Evolutionary conservation across 2,888 invertebrate species (phyloP).

Genomic region (Idaea aversata): DNA sequence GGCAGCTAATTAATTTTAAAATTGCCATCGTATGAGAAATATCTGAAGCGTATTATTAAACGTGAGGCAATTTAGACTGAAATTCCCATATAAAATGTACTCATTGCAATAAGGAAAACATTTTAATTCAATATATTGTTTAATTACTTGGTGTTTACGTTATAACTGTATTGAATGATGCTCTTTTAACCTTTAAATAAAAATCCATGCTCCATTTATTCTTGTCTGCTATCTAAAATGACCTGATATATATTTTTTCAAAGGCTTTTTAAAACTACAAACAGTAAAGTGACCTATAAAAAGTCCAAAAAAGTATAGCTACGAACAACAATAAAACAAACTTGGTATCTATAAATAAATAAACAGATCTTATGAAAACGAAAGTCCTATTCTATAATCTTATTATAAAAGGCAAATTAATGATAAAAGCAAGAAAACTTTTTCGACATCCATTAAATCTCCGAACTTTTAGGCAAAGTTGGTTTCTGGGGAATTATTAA

Average conservation of each 20-base stretch:
- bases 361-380: slow-evolving; percentile 40
- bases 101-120: not conserved
- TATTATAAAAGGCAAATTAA: slow-evolving; percentile 51
- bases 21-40: slow-evolving; percentile 41
- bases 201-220: not conserved
- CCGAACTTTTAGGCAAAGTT: slow-evolving; percentile 35
- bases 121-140: not conserved
- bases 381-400: slow-evolving; percentile 45
- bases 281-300: not conserved
- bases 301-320: too few species aligned
- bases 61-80: slow-evolving; percentile 10
- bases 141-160: not conserved
- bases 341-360: slow-evolving; percentile 31
- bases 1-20: slow-evolving; percentile 51
- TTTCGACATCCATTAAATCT: slow-evolving; percentile 41
- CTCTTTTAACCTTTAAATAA: not conserved
- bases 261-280: not conserved
- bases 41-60: slow-evolving; percentile 19
- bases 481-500: slow-evolving; percentile 33
- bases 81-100: not conserved
- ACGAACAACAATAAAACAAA: slow-evolving; percentile 12
- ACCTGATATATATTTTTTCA: not conserved
- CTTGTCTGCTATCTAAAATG: not conserved
- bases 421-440: slow-evolving; percentile 44
- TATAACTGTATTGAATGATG: not conserved